Percentiles rank a stretch among this genome's conserved stretches.
phyloP scores from a whole-genome alignment of 2,797 vertebrate genomes.

The Xyrichtys novacula region DNA sequence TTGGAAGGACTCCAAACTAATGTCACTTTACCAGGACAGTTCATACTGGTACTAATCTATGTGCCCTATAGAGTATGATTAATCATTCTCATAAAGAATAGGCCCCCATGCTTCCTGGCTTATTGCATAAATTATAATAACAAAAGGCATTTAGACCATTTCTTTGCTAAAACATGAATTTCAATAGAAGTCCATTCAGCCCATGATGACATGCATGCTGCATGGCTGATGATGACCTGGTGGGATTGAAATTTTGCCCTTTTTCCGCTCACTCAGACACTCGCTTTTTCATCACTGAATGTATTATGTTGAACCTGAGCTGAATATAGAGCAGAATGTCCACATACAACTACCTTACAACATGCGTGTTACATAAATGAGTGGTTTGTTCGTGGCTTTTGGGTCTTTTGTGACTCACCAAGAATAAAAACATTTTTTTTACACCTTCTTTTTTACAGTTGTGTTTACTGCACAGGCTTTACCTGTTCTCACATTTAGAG shows the following conservation, averaged over 20 bases:
- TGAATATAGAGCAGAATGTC: background rate
- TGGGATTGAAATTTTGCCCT: background rate
- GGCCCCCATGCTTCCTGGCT: background rate
- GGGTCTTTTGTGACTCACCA: background rate
- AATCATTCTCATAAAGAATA: background rate
- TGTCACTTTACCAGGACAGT: background rate
- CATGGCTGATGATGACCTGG: background rate
- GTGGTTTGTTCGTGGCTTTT: background rate
- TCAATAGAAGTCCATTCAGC: background rate
- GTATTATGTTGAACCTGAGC: background rate
- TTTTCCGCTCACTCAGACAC: background rate
- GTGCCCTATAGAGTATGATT: background rate
- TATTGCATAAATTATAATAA: background rate
- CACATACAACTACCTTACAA: background rate
- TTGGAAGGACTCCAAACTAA: too few species aligned
- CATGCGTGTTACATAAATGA: background rate
- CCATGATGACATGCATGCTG: background rate
- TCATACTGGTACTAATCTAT: background rate
- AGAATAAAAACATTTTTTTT: too few species aligned
- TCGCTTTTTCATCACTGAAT: background rate
- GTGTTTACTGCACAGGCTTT: too few species aligned
- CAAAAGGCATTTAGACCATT: background rate
- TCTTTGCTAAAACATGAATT: background rate
- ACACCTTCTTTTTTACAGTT: too few species aligned
- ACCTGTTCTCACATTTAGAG: too few species aligned